Base-by-base conservation (phyloP, 2,888 invertebrate species). In the Watsonalla cultraria region DNA sequence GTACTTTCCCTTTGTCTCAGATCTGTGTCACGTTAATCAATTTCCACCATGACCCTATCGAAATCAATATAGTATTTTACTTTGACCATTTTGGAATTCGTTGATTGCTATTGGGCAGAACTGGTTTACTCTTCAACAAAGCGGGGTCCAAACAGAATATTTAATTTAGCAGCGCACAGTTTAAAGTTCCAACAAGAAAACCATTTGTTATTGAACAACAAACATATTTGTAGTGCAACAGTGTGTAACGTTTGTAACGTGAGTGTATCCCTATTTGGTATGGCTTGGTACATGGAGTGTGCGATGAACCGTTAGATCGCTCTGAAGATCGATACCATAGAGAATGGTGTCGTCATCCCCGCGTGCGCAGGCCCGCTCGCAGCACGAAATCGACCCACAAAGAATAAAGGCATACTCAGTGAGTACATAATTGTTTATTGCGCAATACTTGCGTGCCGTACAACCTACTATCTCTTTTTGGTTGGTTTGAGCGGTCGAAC, bases 311-410 rank as follows among this genome's bases (percentile, higher is more conserved):
- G 76, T 78, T 79, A 82, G 72, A 64, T 71, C 70, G 67, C 76
- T 77, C 73, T 68, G 70, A 72, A 74, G 73, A 75, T 78, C 80
- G 85, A 84, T 84, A 82, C 82, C 69, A 78, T 81, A 82, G 86
- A 88, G 81, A 82, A 90, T 90, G 90, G 90, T 90, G 74, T 90
- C 90, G 78, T 90, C 90, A 78, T 90, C 90, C 74, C 90, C 90
- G 78, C 88, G 88, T 59, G 86, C 89, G 78, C 88, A 86, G 70
- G 72, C 86, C 57, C 87, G 89, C 64, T 83, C 83, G 77, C 83
- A 84, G 62, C 84, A 83, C 77, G 86, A 86, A 66, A 84, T 90
- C 77, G 90, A 90, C 81, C 86, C 87, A 76, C 84, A 89, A 76
- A 85, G 89, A 77, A 89, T 90, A 72, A 87, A 89, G 71, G 87